These are phyloP conservation scores for Tupiocoris notatus DNA, from an alignment of 2,888 invertebrate genomes.

Conservation along the genomic window DNA sequence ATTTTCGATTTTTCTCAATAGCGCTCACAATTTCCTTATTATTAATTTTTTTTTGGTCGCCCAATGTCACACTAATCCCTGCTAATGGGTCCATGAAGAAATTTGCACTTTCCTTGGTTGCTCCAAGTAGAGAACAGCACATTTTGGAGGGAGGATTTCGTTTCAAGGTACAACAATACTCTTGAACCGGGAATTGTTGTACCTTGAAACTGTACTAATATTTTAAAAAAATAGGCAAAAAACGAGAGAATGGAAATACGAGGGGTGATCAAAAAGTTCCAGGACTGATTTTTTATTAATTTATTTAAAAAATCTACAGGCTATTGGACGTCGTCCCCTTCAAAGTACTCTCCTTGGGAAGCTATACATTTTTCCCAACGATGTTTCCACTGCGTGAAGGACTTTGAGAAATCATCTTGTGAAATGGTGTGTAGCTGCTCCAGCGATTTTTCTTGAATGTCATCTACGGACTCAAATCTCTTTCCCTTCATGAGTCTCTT, in stretches of 20 bases:
- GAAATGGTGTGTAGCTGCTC: too few relatives aligned
- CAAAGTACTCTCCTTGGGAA: too few relatives aligned
- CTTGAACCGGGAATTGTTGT: background rate
- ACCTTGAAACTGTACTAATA: background rate
- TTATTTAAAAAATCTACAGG: too few relatives aligned
- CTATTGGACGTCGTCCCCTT: too few relatives aligned
- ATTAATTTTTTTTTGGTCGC: background rate
- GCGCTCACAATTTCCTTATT: background rate
- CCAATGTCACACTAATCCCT: background rate
- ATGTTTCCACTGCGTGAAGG: too few relatives aligned
- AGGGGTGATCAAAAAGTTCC: too few relatives aligned
- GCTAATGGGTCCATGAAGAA: background rate
- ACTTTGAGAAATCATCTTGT: too few relatives aligned
- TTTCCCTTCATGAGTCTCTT: too few relatives aligned
- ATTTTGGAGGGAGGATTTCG: background rate
- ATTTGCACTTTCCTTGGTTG: background rate
- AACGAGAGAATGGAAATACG: background rate
- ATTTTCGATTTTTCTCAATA: background rate
- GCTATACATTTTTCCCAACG: too few relatives aligned
- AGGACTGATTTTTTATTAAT: too few relatives aligned
- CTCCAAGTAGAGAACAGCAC: background rate
- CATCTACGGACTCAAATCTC: too few relatives aligned
- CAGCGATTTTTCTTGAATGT: too few relatives aligned
- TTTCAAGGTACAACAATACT: background rate
- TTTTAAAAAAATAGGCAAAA: background rate